Conservation (phyloP, 2,113 vertebrate genomes). For the Lucifuga dentata region DNA sequence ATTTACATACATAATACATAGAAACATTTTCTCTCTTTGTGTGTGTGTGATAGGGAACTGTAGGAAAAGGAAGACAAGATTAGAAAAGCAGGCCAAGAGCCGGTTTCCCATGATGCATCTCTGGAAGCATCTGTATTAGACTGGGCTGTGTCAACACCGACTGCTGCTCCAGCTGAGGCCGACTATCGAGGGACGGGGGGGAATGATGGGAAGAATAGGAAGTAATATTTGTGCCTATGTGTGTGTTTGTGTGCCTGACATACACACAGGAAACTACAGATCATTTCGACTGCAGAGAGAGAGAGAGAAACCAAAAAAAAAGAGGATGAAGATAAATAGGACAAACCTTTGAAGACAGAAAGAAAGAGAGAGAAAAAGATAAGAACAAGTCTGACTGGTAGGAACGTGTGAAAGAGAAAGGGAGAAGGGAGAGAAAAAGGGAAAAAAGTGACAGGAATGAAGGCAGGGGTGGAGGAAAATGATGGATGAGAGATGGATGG, state of each 20-base stretch:
- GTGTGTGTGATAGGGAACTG: conserved; percentile 25
- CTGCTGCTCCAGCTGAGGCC: conserved; percentile 62
- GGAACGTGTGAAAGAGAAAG: conserved; percentile 36
- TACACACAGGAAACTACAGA: conserved; percentile 44
- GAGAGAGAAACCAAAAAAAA: conserved; percentile 14
- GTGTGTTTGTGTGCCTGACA: conserved; percentile 24
- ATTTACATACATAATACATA: background rate
- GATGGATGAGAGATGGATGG: conserved; percentile 56
- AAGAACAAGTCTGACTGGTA: conserved; percentile 50
- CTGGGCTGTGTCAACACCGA: conserved; percentile 67
- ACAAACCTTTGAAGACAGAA: conserved; percentile 31
- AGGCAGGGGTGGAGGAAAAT: conserved; percentile 13
- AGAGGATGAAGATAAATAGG: conserved; percentile 56
- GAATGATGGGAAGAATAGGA: background rate
- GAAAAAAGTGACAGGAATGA: conserved; percentile 41
- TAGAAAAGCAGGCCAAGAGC: conserved; percentile 73
- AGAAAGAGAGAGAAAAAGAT: conserved; percentile 21
- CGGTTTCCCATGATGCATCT: conserved; percentile 73
- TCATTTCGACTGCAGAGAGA: conserved; percentile 33
- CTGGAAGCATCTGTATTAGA: conserved; percentile 69
- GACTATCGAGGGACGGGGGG: background rate
- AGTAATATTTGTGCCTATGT: conserved; percentile 28
- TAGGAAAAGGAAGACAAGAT: conserved; percentile 56
- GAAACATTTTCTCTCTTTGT: background rate
- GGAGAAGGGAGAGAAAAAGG: conserved; percentile 7